Evolutionary conservation across 2,888 invertebrate species (phyloP), one percentile per base, ranked within the genome.

Genomic region (Pachydiplax longipennis): DNA sequence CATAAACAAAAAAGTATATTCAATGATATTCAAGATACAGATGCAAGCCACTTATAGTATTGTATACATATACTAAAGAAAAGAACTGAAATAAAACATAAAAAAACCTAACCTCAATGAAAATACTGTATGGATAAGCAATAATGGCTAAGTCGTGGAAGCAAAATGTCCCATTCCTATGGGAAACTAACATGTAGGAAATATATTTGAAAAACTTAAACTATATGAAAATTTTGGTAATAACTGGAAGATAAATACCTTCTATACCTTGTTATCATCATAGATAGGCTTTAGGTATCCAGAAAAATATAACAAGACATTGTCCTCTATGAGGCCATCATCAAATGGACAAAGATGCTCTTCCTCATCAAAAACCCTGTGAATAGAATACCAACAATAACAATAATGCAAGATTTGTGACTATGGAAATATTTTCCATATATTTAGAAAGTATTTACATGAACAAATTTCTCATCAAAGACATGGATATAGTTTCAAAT

Each of bases 271-370:
- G 92, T 96, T 95, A 91, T 97, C 97, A 91, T 96, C 96, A 93
- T 96, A 97, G 92, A 98, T 96, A 0, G 97, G 96, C 93, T 98
- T 98, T 35, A 98, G 95, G 93, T 96, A 97, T 0, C 98, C 98
- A 91, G 97, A 97, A 94, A 97, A 96, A 93, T 96, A 97, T 87
- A 98, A 94, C 37, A 95, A 94, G 0, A 96, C 95, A 94, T 98
- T 97, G 93, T 95, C 96, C 94, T 98, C 97, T 91, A 98, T 95
- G 0, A 97, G 95, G 0, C 97, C 97, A 53, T 95, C 94, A 94
- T 98, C 98, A 93, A 98, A 96, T 0, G 97, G 95, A 92, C 97
- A 97, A 87, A 98, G 94, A 93, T 98, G 98, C 0, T 97, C 96
- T 92, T 96, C 95, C 93, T 96, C 95, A 94, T 97, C 97, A 94